A percentile compares a stretch with the other conserved stretches of the same genome.
phyloP scores from a whole-genome alignment of 2,113 vertebrate species.

The Tautogolabrus adspersus region DNA sequence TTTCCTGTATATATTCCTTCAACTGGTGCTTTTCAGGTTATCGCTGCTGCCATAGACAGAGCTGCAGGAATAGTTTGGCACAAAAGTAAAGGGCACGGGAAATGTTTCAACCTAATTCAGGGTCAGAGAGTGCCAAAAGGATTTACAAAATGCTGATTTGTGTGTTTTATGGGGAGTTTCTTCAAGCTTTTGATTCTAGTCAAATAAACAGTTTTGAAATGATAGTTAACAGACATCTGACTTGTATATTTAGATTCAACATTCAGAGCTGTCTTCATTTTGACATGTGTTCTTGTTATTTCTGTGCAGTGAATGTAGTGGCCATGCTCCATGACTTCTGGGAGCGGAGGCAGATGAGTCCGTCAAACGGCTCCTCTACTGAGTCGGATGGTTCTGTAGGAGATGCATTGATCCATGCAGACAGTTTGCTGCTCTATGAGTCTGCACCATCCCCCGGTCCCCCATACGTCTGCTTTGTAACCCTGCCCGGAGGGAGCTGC shows the following conservation, averaged over 20 bases:
- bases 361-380: conserved; percentile 69
- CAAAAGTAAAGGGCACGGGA: neutral
- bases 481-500: conserved; percentile 92
- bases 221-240: conserved; percentile 5
- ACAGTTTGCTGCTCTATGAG: conserved; percentile 86
- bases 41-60: neutral
- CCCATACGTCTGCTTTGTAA: conserved; percentile 90
- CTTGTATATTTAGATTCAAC: neutral
- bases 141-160: conserved; percentile 18
- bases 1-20: neutral
- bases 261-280: neutral
- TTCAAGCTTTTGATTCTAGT: conserved; percentile 12
- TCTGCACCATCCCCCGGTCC: conserved; percentile 85
- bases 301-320: conserved; percentile 89
- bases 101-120: neutral
- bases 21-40: conserved; percentile 1
- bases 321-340: conserved; percentile 92
- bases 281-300: neutral
- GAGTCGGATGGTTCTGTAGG: conserved; percentile 78
- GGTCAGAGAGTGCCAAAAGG: conserved; percentile 5
- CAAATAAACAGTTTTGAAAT: conserved; percentile 44
- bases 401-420: conserved; percentile 44
- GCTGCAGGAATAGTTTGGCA: conserved; percentile 5
- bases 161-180: neutral
- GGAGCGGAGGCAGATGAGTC: conserved; percentile 88